These are phyloP conservation scores for Hyles euphorbiae DNA, from an alignment of 1,140 invertebrate species.

Conservation along the genomic window DNA sequence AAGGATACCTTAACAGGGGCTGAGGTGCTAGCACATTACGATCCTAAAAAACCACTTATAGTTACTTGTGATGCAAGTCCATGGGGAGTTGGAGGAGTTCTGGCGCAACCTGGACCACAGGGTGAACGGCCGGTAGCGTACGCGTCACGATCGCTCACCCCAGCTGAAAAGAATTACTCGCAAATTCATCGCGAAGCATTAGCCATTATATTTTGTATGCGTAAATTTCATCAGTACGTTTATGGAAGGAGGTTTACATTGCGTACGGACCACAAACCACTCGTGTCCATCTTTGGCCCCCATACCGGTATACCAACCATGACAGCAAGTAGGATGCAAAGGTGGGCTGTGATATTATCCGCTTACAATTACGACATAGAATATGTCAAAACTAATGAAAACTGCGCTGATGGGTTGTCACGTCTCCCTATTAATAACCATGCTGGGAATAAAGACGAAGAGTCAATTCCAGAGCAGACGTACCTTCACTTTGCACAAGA, in stretches of 20 bases:
- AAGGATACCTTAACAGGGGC: conserved; percentile 19
- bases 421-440: conserved; percentile 1
- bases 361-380: too few species aligned
- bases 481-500: conserved; percentile 20
- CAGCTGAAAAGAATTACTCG: conserved; percentile 16
- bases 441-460: not conserved
- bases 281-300: too few species aligned
- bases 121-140: conserved; percentile 5
- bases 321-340: too few species aligned
- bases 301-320: too few species aligned
- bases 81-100: not conserved
- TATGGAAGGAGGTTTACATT: conserved; percentile 10
- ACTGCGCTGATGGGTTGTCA: conserved; percentile 17
- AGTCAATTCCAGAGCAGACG: conserved; percentile 20
- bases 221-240: conserved; percentile 23
- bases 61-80: conserved; percentile 9
- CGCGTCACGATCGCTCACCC: conserved; percentile 10
- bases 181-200: conserved; percentile 18
- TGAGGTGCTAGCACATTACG: conserved; percentile 46
- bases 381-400: conserved; percentile 14
- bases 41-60: conserved; percentile 32
- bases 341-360: too few species aligned
- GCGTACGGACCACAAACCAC: too few species aligned
- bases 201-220: conserved; percentile 18
- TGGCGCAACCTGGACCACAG: not conserved